Percentiles rank a stretch among this genome's conserved stretches.
Conservation (phyloP, 2,113 vertebrate species). For the Carassius auratus region DNA sequence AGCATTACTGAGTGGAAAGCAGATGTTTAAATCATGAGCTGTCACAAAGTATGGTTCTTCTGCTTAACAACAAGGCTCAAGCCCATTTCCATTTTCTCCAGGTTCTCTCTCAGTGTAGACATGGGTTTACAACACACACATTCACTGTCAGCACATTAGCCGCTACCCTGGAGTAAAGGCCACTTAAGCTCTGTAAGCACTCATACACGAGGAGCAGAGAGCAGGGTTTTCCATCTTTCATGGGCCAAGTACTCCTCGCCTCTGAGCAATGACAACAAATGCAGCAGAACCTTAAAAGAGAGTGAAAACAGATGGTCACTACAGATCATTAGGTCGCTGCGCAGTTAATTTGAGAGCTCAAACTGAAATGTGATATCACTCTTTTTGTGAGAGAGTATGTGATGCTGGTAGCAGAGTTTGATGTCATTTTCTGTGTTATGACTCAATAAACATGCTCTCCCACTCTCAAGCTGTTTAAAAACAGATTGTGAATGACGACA, state of each 20-base stretch:
- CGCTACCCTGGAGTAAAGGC: constrained; percentile 31
- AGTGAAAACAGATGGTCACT: neutral
- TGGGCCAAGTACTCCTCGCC: neutral
- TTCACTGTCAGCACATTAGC: constrained; percentile 51
- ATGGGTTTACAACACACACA: constrained; percentile 34
- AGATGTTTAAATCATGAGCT: constrained; percentile 47
- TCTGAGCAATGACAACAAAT: constrained; percentile 1
- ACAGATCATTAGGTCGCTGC: neutral
- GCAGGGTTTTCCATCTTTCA: constrained; percentile 5
- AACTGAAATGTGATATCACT: neutral
- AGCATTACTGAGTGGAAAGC: neutral
- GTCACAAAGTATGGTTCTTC: neutral
- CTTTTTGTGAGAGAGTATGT: neutral
- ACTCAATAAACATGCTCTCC: neutral
- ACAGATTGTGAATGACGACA: neutral
- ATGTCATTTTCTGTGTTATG: neutral
- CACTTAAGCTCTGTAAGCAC: constrained; percentile 33
- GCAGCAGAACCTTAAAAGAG: constrained; percentile 7
- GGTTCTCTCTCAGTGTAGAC: constrained; percentile 6
- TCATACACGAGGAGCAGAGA: constrained; percentile 12
- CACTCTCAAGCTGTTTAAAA: neutral
- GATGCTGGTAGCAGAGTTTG: neutral
- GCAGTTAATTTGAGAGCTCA: neutral
- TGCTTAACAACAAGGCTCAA: constrained; percentile 18
- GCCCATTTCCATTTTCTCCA: constrained; percentile 32